These are phyloP conservation scores for Erebia aethiops DNA, from an alignment of 2,888 invertebrate genomes.

Conservation along the genomic window DNA sequence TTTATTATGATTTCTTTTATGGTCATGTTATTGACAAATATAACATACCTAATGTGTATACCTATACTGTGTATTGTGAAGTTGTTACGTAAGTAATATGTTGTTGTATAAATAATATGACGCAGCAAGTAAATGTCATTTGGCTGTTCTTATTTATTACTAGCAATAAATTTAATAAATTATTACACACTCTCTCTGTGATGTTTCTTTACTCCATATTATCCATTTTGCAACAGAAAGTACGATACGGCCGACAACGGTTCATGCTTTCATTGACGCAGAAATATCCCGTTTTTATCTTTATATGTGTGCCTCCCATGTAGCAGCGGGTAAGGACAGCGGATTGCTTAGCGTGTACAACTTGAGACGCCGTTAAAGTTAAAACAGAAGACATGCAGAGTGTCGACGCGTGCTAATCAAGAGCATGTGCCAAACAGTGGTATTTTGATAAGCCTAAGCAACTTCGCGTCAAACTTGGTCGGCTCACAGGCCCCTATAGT, in stretches of 20 bases:
- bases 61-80: too few relatives aligned
- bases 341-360: too few relatives aligned
- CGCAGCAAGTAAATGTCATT: not conserved
- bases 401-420: too few relatives aligned
- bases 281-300: not conserved
- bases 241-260: not conserved
- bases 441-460: conserved; percentile 91
- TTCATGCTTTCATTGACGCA: not conserved
- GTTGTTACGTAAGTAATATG: not conserved
- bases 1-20: too few relatives aligned
- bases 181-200: not conserved
- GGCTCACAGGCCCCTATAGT: conserved; percentile 88
- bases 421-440: too few relatives aligned
- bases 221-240: not conserved
- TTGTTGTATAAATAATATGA: not conserved
- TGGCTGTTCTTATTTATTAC: not conserved
- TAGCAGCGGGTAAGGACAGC: too few relatives aligned
- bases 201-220: not conserved
- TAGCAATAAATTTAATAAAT: not conserved
- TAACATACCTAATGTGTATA: too few relatives aligned
- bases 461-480: conserved; percentile 87
- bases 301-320: too few relatives aligned
- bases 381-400: too few relatives aligned
- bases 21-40: too few relatives aligned
- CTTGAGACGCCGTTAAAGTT: too few relatives aligned